Evolutionary conservation across 2,888 invertebrate species (phyloP).

Genomic region (Heliconius erato): DNA sequence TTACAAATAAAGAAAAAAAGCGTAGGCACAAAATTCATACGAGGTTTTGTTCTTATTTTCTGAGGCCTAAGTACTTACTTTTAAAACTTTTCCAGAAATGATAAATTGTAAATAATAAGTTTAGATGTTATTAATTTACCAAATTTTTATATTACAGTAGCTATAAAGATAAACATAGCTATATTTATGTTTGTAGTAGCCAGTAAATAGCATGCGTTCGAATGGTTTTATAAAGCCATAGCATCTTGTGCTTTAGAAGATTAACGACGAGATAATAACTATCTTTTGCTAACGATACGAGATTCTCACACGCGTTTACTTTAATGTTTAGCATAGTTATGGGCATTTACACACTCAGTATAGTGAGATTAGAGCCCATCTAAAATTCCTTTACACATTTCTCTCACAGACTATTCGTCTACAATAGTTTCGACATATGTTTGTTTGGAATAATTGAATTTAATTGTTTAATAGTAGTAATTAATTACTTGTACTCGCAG

Average conservation of each 20-base stretch:
- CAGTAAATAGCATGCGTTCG: not conserved
- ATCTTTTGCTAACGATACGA: slow-evolving; percentile 57
- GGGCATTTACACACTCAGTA: slow-evolving; percentile 46
- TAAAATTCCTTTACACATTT: slow-evolving; percentile 2
- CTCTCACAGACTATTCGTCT: not conserved
- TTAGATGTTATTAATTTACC: not conserved
- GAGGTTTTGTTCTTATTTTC: not conserved
- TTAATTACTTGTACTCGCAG: slow-evolving; percentile 59
- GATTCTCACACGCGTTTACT: slow-evolving; percentile 72
- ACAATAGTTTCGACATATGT: slow-evolving; percentile 15
- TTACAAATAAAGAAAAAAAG: not conserved
- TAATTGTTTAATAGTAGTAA: slow-evolving; percentile 69
- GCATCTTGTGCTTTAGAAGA: slow-evolving; percentile 54
- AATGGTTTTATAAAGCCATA: not conserved
- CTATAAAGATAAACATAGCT: not conserved
- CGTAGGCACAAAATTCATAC: not conserved
- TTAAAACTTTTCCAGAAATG: not conserved
- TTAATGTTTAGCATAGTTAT: slow-evolving; percentile 66
- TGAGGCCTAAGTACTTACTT: too few species aligned
- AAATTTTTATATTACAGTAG: not conserved
- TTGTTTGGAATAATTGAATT: slow-evolving; percentile 59
- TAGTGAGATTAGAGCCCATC: slow-evolving; percentile 18
- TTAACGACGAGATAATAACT: slow-evolving; percentile 57
- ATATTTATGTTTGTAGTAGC: not conserved
- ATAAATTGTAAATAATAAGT: not conserved